These are phyloP conservation scores for Rapana venosa DNA, from an alignment of 2,888 invertebrate genomes.

Conservation along the genomic window DNA sequence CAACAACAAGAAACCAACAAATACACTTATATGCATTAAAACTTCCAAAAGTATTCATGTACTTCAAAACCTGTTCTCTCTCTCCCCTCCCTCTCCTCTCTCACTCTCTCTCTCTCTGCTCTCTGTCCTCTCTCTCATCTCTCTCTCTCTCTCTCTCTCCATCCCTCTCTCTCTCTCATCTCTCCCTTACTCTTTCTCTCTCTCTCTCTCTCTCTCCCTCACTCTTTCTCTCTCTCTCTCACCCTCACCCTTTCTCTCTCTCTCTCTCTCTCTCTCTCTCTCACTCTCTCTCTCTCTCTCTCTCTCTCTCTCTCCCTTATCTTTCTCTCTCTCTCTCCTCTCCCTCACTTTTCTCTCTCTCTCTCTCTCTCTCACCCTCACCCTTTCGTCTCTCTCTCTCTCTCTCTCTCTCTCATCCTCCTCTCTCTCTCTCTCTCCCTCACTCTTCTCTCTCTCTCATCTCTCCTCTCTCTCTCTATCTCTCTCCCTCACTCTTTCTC, in stretches of 20 bases:
- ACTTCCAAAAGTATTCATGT: too few species aligned
- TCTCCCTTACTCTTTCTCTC: neutral
- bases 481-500: slow-evolving; percentile 5
- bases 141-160: neutral
- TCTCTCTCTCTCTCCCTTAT: neutral
- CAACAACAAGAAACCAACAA: too few species aligned
- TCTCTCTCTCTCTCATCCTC: slow-evolving; percentile 34
- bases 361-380: slow-evolving; percentile 14
- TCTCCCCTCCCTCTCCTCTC: neutral
- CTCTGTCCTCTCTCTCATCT: too few species aligned
- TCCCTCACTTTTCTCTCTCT: neutral
- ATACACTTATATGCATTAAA: too few species aligned
- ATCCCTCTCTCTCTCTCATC: neutral
- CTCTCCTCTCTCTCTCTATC: slow-evolving; percentile 21
- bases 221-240: too few species aligned
- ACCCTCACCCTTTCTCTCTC: neutral
- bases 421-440: slow-evolving; percentile 28
- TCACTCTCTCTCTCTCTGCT: neutral
- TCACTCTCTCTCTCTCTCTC: slow-evolving; percentile 11
- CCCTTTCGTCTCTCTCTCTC: neutral
- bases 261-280: neutral
- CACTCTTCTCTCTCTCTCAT: slow-evolving; percentile 17
- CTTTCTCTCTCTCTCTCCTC: too few species aligned
- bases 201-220: neutral
- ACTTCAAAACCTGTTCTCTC: neutral